phyloP scores from a whole-genome alignment of 2,888 invertebrate species.

The Thalpophila matura region DNA sequence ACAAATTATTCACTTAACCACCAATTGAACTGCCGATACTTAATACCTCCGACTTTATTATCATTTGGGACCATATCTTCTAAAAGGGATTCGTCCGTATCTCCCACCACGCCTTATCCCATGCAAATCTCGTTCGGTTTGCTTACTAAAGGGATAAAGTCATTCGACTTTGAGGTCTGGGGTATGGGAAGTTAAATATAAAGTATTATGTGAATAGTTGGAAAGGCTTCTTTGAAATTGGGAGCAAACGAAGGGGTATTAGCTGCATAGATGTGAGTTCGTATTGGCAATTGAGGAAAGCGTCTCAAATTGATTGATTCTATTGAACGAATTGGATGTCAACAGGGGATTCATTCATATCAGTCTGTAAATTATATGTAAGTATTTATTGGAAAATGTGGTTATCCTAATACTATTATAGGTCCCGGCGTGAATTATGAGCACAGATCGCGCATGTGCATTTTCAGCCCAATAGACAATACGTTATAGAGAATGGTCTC shows the following conservation, averaged over 20 bases:
- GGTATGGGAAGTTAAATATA: conserved; percentile 42
- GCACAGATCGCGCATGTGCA: too few species aligned
- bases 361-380: conserved; percentile 4
- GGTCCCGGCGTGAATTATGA: too few species aligned
- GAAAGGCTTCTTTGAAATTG: conserved; percentile 38
- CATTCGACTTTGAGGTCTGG: conserved; percentile 39
- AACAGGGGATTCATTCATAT: conserved; percentile 6
- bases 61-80: conserved; percentile 19
- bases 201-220: conserved; percentile 50
- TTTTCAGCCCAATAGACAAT: too few species aligned
- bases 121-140: conserved; percentile 55
- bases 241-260: conserved; percentile 26
- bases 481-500: too few species aligned
- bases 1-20: conserved; percentile 39
- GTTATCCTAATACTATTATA: background rate
- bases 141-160: conserved; percentile 56
- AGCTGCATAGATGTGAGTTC: conserved; percentile 18
- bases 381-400: background rate
- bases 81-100: conserved; percentile 28
- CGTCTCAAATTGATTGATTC: conserved; percentile 46
- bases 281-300: conserved; percentile 43
- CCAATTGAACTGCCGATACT: conserved; percentile 25
- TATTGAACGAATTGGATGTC: conserved; percentile 30
- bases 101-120: conserved; percentile 23
- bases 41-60: conserved; percentile 38